Evolutionary conservation across 2,797 vertebrate species (phyloP), one percentile per base, ranked within the genome.

Genomic region (Sebastolobus altivelis): DNA sequence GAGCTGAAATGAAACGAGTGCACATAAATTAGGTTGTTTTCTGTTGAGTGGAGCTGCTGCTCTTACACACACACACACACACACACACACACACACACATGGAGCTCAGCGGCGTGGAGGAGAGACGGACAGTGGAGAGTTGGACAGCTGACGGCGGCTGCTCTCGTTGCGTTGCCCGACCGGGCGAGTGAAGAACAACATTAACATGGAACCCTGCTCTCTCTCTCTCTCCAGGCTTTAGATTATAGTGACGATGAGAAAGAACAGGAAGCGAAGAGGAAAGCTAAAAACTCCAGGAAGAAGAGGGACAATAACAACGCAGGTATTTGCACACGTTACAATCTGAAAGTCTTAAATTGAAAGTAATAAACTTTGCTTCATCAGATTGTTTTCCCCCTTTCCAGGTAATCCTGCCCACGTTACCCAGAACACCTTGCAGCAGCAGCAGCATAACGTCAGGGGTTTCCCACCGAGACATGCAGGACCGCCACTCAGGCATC

Each of bases 191-290:
- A 43, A 43, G 40, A 7, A 43, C 16, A 43, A 43, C 46, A 49
- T 49, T 9, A 54, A 54, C 52, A 22, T 18, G 22, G 52, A 49
- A 49, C 18, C 9, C 58, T 43, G 25, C 6, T 59, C 3, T 55
- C 27, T 56, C 8, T 52, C 1, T 62, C 22, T 20, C 25, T 72
- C 6, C 25, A 99, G 98, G 97, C 94, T 65, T 94, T 98, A 86
- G 98, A 99, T 87, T 99, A 95, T 68, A 99, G 98, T 89, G 98
- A 99, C 87, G 98, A 99, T 80, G 98, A 99, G 82, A 90, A 96
- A 71, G 98, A 98, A 77, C 96, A 94, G 62, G 85, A 94, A 65
- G 96, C 97, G 12, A 99, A 97, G 84, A 96, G 91, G 71, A 97
- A 93, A 77, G 89, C 89, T 52, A 96, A 95, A 37, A 95, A 82